phyloP scores from a whole-genome alignment of 53 echinoderm and acorn worm genomes.

The Arbacia lixula region DNA sequence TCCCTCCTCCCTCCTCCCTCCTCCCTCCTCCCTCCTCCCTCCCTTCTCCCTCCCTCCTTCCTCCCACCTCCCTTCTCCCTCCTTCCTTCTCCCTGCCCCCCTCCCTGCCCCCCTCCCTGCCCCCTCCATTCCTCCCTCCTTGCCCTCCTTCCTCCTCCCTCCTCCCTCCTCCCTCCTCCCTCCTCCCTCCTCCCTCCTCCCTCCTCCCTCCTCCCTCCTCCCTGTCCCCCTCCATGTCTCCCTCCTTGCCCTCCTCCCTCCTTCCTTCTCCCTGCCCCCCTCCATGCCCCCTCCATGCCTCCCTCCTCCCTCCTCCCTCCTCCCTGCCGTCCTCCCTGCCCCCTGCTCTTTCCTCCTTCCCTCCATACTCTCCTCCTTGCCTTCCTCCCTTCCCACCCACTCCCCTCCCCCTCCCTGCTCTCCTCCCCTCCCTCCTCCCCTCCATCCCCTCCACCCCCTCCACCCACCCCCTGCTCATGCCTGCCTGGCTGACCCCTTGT shows the following conservation, averaged over 20 bases:
- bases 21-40: not conserved
- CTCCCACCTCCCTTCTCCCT: not conserved
- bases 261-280: too few species aligned
- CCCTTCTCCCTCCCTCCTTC: not conserved
- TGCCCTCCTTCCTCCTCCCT: not conserved
- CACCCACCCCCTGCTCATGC: conserved; percentile 1
- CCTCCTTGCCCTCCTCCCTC: too few species aligned
- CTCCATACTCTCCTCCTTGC: not conserved
- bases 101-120: not conserved
- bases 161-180: not conserved
- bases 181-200: not conserved
- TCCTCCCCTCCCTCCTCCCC: not conserved
- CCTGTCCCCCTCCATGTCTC: too few species aligned
- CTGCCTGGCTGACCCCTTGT: conserved; percentile 45
- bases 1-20: not conserved
- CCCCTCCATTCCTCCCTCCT: not conserved
- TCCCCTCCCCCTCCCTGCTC: not conserved
- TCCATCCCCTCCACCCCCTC: not conserved
- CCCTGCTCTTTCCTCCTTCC: not conserved
- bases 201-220: conserved; percentile 6
- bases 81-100: not conserved
- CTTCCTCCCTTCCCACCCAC: conserved; percentile 4
- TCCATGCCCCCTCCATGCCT: too few species aligned
- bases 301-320: not conserved
- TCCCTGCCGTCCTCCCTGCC: not conserved